phyloP scores from a whole-genome alignment of 1,140 invertebrate genomes.

The Caenorhabditis latens region DNA sequence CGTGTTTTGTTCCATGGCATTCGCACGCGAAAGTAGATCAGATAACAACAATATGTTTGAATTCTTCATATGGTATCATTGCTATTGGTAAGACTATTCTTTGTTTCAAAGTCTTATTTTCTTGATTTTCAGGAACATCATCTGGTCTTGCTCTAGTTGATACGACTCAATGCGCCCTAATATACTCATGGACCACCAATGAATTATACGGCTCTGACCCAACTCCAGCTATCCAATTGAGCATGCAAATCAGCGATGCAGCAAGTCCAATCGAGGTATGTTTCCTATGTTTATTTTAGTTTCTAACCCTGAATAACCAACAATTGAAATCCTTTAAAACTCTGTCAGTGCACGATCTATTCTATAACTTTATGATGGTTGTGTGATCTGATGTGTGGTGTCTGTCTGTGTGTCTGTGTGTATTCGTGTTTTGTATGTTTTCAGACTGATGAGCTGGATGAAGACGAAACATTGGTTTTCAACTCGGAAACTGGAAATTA shows the following conservation, averaged over 20 bases:
- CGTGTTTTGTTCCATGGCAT: slow-evolving; percentile 88
- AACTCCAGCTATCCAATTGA: slow-evolving; percentile 66
- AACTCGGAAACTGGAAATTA: slow-evolving; percentile 21
- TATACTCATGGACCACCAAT: slow-evolving; percentile 74
- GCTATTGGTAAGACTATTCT: slow-evolving; percentile 70
- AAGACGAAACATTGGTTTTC: background rate
- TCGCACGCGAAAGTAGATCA: slow-evolving; percentile 86
- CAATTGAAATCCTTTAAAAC: background rate
- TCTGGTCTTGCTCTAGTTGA: slow-evolving; percentile 74
- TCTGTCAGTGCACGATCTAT: too few species aligned
- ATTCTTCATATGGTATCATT: slow-evolving; percentile 90
- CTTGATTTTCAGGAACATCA: slow-evolving; percentile 61
- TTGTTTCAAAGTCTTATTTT: too few species aligned
- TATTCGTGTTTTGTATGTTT: slow-evolving; percentile 9
- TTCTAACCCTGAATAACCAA: background rate
- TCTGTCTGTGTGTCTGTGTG: background rate
- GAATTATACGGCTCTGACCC: slow-evolving; percentile 71
- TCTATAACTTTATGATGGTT: background rate
- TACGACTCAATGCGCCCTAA: slow-evolving; percentile 70
- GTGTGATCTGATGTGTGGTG: background rate
- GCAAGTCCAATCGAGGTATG: slow-evolving; percentile 61
- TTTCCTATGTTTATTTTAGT: background rate
- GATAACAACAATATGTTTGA: slow-evolving; percentile 90
- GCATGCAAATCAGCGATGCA: slow-evolving; percentile 55
- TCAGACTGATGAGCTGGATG: slow-evolving; percentile 28